A percentile compares a stretch with the other conserved stretches of the same genome.
Evolutionary conservation across 2,888 invertebrate species (phyloP).

Genomic region (Papilio gigon): DNA sequence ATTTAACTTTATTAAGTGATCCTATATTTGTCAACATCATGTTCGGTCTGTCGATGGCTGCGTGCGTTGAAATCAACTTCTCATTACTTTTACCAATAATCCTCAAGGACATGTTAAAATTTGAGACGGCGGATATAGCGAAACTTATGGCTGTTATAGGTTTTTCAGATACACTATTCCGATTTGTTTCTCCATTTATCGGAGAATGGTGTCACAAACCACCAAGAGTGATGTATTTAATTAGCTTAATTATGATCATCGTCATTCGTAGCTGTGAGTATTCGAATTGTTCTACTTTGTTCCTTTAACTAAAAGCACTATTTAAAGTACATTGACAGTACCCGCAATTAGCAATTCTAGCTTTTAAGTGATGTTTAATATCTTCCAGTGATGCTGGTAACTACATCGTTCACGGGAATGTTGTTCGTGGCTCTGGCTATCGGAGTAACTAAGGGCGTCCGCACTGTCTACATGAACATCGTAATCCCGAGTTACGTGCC

Average conservation of each 20-base stretch:
- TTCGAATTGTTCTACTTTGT: too few species aligned
- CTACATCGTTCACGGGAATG: constrained; percentile 70
- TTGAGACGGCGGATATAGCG: constrained; percentile 83
- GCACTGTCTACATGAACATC: constrained; percentile 86
- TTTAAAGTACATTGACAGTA: neutral
- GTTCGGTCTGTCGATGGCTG: constrained; percentile 85
- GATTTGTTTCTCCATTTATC: constrained; percentile 85
- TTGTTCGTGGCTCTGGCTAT: constrained; percentile 80
- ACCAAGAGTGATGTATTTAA: constrained; percentile 84
- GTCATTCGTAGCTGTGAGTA: constrained; percentile 84
- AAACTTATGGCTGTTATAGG: constrained; percentile 84
- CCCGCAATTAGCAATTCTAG: neutral
- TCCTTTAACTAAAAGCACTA: neutral
- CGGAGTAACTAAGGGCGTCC: constrained; percentile 86
- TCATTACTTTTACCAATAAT: constrained; percentile 86
- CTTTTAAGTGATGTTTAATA: neutral
- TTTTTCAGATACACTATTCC: constrained; percentile 81
- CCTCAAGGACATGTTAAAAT: constrained; percentile 83
- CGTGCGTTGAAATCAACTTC: constrained; percentile 87
- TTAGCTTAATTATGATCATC: constrained; percentile 83
- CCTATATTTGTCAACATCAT: constrained; percentile 86
- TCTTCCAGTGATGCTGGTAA: constrained; percentile 76
- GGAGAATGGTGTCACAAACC: constrained; percentile 84
- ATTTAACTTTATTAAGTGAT: constrained; percentile 85
- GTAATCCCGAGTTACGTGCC: constrained; percentile 87